A percentile compares a stretch with the other conserved stretches of the same genome.
phyloP scores from a whole-genome alignment of 2,888 invertebrate species.

The Hydroisotoma schaefferi region DNA sequence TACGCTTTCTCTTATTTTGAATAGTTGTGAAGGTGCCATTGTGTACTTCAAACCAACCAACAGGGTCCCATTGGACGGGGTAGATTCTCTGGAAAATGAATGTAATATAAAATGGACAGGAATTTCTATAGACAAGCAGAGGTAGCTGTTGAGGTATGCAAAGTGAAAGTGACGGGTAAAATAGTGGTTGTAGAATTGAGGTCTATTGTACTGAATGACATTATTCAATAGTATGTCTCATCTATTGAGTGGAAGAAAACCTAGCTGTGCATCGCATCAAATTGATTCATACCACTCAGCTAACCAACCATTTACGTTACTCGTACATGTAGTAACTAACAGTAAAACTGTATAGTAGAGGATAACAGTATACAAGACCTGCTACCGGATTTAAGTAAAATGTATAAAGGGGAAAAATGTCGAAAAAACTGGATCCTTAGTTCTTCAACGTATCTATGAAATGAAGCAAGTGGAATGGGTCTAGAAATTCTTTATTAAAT shows the following conservation, averaged over 20 bases:
- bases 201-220: constrained; percentile 9
- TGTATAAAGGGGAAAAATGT: not conserved
- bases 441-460: constrained; percentile 9
- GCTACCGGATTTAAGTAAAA: not conserved
- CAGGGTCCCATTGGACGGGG: constrained; percentile 3
- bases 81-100: not conserved
- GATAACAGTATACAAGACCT: not conserved
- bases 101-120: no score
- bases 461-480: constrained; percentile 17
- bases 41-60: no score
- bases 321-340: no score
- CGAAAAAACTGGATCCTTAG: not conserved
- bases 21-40: no score
- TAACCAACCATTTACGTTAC: constrained; percentile 21
- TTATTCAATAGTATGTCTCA: constrained; percentile 11
- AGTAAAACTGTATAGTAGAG: constrained; percentile 12
- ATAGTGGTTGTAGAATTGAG: constrained; percentile 5
- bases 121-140: no score
- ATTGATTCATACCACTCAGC: constrained; percentile 19
- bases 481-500: constrained; percentile 29
- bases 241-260: constrained; percentile 12
- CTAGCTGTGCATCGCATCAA: constrained; percentile 11
- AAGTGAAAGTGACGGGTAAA: constrained; percentile 19
- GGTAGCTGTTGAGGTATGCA: not conserved
- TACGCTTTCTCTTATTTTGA: no score